Evolutionary conservation across 2,888 invertebrate species (phyloP).

Genomic region (Odontothrips loti): DNA sequence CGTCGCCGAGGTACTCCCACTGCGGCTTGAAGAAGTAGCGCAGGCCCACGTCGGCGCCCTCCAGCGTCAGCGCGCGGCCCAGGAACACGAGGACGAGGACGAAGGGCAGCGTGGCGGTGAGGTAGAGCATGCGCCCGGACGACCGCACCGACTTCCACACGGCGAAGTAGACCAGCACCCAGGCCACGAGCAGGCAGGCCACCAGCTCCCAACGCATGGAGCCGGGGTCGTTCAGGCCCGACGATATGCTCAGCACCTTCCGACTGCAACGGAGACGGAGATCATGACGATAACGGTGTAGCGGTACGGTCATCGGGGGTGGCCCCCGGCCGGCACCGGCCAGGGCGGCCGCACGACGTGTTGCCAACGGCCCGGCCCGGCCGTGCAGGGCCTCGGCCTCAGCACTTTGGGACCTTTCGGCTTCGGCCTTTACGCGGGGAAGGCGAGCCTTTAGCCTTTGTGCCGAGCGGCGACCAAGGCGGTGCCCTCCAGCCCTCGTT

Average conservation of each 20-base stretch:
- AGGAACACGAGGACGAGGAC: slow-evolving; percentile 80
- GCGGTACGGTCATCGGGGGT: background rate
- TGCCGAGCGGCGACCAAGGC: too few species aligned
- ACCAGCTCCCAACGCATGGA: slow-evolving; percentile 82
- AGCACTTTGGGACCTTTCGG: too few species aligned
- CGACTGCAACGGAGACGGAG: slow-evolving; percentile 50
- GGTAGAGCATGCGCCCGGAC: slow-evolving; percentile 86
- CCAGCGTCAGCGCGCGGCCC: slow-evolving; percentile 81
- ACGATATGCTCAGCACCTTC: slow-evolving; percentile 77
- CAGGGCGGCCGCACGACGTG: background rate
- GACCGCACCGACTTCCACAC: slow-evolving; percentile 95
- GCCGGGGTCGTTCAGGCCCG: slow-evolving; percentile 77
- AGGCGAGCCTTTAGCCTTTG: too few species aligned
- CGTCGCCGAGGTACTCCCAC: slow-evolving; percentile 75
- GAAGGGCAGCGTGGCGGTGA: slow-evolving; percentile 90
- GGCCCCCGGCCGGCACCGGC: background rate
- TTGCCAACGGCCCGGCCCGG: background rate
- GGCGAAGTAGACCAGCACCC: slow-evolving; percentile 92
- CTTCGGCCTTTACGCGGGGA: too few species aligned
- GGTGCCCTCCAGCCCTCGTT: too few species aligned
- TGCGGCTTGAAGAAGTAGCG: slow-evolving; percentile 82
- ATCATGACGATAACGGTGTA: background rate
- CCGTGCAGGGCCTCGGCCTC: too few species aligned
- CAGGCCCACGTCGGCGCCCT: slow-evolving; percentile 81
- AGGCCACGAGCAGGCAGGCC: slow-evolving; percentile 83